Evolutionary conservation across 2,888 invertebrate genomes (phyloP).

Genomic region (Drosophila fulvimacula): DNA sequence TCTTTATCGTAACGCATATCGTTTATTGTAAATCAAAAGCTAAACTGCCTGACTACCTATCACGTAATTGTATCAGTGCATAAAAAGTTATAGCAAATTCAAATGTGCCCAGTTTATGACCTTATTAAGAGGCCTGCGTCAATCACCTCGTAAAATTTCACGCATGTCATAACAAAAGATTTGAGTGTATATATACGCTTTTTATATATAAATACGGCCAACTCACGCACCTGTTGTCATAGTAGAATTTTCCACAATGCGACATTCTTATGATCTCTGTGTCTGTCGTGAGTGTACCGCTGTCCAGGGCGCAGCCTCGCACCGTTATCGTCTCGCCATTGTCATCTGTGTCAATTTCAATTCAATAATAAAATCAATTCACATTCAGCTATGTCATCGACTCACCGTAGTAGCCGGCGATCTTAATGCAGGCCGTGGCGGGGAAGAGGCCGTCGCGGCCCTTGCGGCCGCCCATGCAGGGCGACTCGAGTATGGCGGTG

Average conservation of each 20-base stretch:
- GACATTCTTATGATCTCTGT: conserved; percentile 98
- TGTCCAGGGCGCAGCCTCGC: conserved; percentile 97
- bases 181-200: background rate
- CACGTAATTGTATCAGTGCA: conserved; percentile 21
- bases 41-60: conserved; percentile 2
- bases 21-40: background rate
- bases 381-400: conserved; percentile 22
- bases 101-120: conserved; percentile 13
- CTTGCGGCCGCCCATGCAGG: conserved; percentile 97
- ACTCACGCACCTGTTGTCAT: conserved; percentile 90
- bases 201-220: background rate
- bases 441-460: conserved; percentile 97
- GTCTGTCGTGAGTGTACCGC: conserved; percentile 97
- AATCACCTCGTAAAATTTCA: conserved; percentile 9
- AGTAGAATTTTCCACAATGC: conserved; percentile 98
- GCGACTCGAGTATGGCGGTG: conserved; percentile 92
- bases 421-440: conserved; percentile 98
- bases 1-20: conserved; percentile 1
- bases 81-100: conserved; percentile 20
- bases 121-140: conserved; percentile 5
- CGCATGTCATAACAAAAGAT: conserved; percentile 4
- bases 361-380: conserved; percentile 17
- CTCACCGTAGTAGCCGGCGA: conserved; percentile 94
- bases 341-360: conserved; percentile 87
- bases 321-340: conserved; percentile 93